These are phyloP conservation scores for Solenodon paradoxus DNA, from an alignment of 2,113 vertebrate genomes.

Conservation along the genomic window DNA sequence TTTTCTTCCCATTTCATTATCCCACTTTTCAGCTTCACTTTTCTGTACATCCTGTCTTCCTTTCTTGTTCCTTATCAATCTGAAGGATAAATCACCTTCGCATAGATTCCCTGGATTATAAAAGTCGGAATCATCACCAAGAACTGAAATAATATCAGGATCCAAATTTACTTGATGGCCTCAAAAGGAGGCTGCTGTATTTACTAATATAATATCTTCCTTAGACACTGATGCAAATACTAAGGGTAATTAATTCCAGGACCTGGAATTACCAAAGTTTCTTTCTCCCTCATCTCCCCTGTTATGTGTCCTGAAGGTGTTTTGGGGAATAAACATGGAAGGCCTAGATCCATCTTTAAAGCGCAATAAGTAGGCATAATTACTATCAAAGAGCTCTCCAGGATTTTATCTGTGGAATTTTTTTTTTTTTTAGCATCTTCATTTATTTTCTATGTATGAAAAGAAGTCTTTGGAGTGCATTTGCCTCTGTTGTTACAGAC, in stretches of 20 bases:
- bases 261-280: constrained; percentile 67
- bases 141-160: constrained; percentile 92
- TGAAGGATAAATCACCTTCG: constrained; percentile 90
- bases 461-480: constrained; percentile 90
- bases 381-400: constrained; percentile 92
- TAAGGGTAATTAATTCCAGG: constrained; percentile 89
- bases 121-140: constrained; percentile 93
- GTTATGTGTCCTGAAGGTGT: not conserved
- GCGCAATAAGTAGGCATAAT: constrained; percentile 93
- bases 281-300: constrained; percentile 62
- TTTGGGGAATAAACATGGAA: constrained; percentile 84
- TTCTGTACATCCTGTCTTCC: not conserved
- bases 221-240: constrained; percentile 94
- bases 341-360: constrained; percentile 85
- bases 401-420: constrained; percentile 88
- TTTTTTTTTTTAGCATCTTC: constrained; percentile 87
- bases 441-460: constrained; percentile 82
- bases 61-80: constrained; percentile 78
- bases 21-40: constrained; percentile 81
- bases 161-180: constrained; percentile 92
- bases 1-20: constrained; percentile 83
- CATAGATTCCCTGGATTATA: constrained; percentile 90
- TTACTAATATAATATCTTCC: constrained; percentile 91
- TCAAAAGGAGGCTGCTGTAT: constrained; percentile 91
- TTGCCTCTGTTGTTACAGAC: constrained; percentile 90